Evolutionary conservation across 2,113 vertebrate species (phyloP).

Genomic region (Ochotona curzoniae): DNA sequence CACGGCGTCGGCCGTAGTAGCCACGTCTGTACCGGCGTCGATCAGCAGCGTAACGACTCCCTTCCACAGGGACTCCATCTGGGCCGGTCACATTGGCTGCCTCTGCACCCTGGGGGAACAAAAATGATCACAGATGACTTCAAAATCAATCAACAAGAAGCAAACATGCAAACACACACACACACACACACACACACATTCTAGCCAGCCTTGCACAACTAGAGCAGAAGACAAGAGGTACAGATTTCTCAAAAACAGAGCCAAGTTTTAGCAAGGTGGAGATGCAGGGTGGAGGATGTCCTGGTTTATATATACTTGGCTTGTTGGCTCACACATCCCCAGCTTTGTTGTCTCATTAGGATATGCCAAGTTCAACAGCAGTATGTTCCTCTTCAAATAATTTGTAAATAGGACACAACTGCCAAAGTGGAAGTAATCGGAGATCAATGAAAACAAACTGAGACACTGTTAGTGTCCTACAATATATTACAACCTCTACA

Average conservation of each 20-base stretch:
- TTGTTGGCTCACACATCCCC: background rate
- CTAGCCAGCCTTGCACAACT: background rate
- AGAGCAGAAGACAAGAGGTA: background rate
- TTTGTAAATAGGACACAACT: background rate
- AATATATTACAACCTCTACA: background rate
- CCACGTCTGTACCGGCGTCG: conserved; percentile 94
- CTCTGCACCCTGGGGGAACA: conserved; percentile 92
- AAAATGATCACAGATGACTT: background rate
- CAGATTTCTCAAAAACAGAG: background rate
- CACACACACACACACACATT: no score
- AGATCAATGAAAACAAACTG: background rate
- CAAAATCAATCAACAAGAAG: background rate
- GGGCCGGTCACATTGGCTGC: conserved; percentile 97
- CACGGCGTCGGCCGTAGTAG: conserved; percentile 91
- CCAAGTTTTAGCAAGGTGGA: background rate
- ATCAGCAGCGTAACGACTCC: conserved; percentile 96
- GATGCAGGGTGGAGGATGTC: background rate
- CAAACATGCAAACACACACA: no score
- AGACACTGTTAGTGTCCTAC: background rate
- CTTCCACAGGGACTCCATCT: conserved; percentile 94
- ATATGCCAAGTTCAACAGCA: background rate
- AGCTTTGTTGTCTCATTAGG: background rate
- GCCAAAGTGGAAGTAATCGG: background rate
- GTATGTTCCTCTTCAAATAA: background rate
- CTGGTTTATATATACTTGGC: background rate